Base-by-base conservation (phyloP, 2,888 invertebrate species). In the Oscheius sp. region DNA sequence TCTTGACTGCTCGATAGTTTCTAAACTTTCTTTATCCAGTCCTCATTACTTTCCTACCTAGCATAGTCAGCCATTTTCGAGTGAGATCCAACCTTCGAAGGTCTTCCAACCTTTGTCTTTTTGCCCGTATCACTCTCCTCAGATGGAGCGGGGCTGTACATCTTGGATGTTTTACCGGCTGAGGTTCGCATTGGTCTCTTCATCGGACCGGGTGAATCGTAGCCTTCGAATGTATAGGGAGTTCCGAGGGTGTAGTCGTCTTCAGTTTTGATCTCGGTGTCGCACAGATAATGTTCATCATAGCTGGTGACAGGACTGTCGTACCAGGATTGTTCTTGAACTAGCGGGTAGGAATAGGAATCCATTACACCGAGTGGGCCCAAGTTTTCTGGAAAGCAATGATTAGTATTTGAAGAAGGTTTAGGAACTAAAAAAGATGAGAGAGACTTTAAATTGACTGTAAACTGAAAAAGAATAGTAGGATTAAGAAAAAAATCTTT, bases 1-100 rank as follows among this genome's bases (percentile, higher is more conserved):
- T 80, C 74, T 80, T 80, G 67, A 66, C 59, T 63, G 73, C 75
- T 12, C 80, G 73, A 45, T 80, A 80, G 69, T 72, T 71, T 56
- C 59, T 59, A 26, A 41, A 59, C 8, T 54, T 54, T 54, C 22
- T 32, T 2, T 32, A 9, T 41, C 4, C 5, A 17, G 2, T 2
- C 2, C 2, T 56, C 20, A 36, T 4, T 5, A 17, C 12, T 3
- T 2, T 51, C 32, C n/a, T 28, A 59, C 59, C 78, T 71, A n/a
- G 80, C 80, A 62, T 80, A 80, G 45, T 70, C 70, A 20, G 80
- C 80, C 74, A 76, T 75, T 65, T 80, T 80, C 22, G 75, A 57
- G 67, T 69, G 70, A 62, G 74, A 74, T 17, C 68, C 73, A 2
- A 62, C 67, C 65, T 76, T 75, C n/a, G 41, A n/a, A 5, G 77